Percentiles rank a stretch among this genome's conserved stretches.
Evolutionary conservation across 2,888 invertebrate genomes (phyloP).

Genomic region (Seira sanloemensis): DNA sequence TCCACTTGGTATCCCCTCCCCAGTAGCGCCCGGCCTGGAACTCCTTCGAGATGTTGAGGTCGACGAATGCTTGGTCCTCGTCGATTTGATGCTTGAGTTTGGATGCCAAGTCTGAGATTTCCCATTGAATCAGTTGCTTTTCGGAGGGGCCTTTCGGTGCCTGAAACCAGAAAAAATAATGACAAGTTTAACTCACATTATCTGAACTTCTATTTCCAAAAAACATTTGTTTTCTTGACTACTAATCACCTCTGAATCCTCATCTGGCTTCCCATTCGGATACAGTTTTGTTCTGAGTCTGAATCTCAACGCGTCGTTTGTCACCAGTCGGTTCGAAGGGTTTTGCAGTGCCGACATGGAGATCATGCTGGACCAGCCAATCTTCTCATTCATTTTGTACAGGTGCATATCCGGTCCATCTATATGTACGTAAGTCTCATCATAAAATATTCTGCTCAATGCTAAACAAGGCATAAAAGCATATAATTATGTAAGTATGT

Average conservation of each 20-base stretch:
- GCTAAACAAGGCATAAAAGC: no score
- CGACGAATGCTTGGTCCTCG: slow-evolving; percentile 61
- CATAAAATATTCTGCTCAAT: no score
- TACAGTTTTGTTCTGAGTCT: slow-evolving; percentile 58
- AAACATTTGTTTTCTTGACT: no score
- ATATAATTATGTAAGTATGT: not conserved
- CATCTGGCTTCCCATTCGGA: slow-evolving; percentile 50
- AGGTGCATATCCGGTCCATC: slow-evolving; percentile 67
- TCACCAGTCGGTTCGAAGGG: slow-evolving; percentile 41
- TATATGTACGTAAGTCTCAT: slow-evolving; percentile 18
- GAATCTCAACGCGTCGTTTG: slow-evolving; percentile 51
- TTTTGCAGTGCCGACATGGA: slow-evolving; percentile 57
- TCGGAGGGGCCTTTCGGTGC: slow-evolving; percentile 44
- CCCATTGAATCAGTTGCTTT: slow-evolving; percentile 66
- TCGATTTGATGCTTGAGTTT: slow-evolving; percentile 46
- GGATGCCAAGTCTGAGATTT: slow-evolving; percentile 47
- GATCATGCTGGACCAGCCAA: slow-evolving; percentile 65
- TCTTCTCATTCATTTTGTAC: slow-evolving; percentile 63
- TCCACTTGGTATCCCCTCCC: slow-evolving; percentile 63
- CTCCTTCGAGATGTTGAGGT: slow-evolving; percentile 64
- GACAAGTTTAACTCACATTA: no score
- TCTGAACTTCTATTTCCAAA: no score
- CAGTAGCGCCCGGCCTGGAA: slow-evolving; percentile 66
- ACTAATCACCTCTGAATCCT: slow-evolving; percentile 38
- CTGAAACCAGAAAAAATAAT: no score